A percentile compares a stretch with the other conserved stretches of the same genome.
These are phyloP conservation scores for Syngnathus floridae DNA, from an alignment of 2,113 vertebrate genomes.

Conservation along the genomic window DNA sequence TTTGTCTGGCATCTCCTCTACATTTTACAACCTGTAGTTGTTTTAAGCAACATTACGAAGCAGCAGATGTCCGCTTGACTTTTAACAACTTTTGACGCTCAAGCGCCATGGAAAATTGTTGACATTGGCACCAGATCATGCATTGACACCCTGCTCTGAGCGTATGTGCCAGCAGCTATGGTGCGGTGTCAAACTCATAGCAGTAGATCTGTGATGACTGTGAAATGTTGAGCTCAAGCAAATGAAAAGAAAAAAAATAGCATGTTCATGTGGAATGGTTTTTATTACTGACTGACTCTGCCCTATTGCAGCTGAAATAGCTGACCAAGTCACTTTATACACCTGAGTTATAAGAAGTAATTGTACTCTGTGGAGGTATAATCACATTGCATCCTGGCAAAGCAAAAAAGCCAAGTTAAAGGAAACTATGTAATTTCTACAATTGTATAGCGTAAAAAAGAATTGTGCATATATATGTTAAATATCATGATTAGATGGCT, in stretches of 20 bases:
- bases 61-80: constrained; percentile 29
- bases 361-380: constrained; percentile 16
- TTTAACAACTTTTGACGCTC: constrained; percentile 29
- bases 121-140: constrained; percentile 39
- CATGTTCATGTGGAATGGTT: not conserved
- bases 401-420: constrained; percentile 9
- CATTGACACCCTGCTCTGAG: constrained; percentile 27
- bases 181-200: not conserved
- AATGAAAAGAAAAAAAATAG: not conserved
- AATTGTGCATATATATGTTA: not conserved
- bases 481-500: not conserved
- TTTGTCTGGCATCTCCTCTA: not conserved
- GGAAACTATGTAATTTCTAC: not conserved
- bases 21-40: constrained; percentile 8
- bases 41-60: constrained; percentile 10
- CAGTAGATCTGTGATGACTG: not conserved
- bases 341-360: constrained; percentile 15
- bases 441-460: constrained; percentile 2
- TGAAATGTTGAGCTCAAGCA: not conserved
- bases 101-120: constrained; percentile 32
- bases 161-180: constrained; percentile 5
- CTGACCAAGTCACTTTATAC: constrained; percentile 15
- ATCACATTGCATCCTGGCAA: constrained; percentile 17
- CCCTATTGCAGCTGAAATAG: constrained; percentile 4
- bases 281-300: not conserved